phyloP scores from a whole-genome alignment of 2,888 invertebrate species.

The Disparrhopalites patrizii region DNA sequence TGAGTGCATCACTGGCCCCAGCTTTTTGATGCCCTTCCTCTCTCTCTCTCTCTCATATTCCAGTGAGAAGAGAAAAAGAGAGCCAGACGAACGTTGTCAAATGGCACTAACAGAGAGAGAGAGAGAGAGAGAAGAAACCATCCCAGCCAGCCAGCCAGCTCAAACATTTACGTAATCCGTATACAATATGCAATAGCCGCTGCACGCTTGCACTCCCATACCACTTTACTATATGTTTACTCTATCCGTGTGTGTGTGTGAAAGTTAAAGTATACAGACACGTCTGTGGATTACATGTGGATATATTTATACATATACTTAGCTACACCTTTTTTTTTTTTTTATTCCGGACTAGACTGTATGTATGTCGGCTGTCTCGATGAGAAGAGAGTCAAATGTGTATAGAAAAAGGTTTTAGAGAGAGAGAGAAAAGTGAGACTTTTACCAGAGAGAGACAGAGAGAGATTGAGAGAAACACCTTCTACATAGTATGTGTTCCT shows the following conservation, averaged over 20 bases:
- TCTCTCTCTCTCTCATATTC: constrained; percentile 30
- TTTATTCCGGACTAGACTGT: too few species aligned
- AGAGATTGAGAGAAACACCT: too few species aligned
- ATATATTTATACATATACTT: neutral
- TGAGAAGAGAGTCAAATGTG: too few species aligned
- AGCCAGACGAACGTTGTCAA: constrained; percentile 33
- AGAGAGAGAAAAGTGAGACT: too few species aligned
- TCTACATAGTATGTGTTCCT: too few species aligned
- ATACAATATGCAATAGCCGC: constrained; percentile 16
- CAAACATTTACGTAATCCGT: constrained; percentile 22
- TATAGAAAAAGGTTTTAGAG: too few species aligned
- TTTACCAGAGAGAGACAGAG: too few species aligned
- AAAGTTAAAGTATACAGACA: too few species aligned
- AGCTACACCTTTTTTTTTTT: too few species aligned
- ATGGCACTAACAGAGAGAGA: constrained; percentile 18
- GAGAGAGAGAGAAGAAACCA: constrained; percentile 11
- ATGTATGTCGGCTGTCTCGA: too few species aligned
- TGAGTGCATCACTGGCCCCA: constrained; percentile 28
- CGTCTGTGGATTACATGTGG: neutral
- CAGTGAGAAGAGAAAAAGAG: too few species aligned
- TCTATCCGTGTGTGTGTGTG: constrained; percentile 10
- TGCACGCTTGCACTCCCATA: constrained; percentile 16
- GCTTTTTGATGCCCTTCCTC: constrained; percentile 23
- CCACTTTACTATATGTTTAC: neutral
- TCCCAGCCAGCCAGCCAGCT: constrained; percentile 19